Evolutionary conservation across 2,113 vertebrate species (phyloP).

Genomic region (Riparia riparia): DNA sequence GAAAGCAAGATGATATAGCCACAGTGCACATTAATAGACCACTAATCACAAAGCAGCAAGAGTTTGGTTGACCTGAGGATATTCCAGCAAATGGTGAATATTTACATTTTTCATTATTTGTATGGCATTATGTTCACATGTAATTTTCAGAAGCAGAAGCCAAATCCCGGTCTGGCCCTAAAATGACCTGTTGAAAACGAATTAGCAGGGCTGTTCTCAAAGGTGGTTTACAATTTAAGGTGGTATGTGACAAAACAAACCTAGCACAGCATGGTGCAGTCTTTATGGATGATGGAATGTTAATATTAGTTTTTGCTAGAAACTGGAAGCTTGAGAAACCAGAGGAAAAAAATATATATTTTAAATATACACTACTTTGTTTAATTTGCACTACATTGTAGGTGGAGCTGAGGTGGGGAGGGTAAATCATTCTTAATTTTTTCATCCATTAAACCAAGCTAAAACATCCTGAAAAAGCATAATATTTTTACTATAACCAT

Average conservation of each 20-base stretch:
- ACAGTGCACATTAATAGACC: slow-evolving; percentile 30
- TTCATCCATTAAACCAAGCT: neutral
- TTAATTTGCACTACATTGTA: neutral
- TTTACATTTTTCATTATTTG: slow-evolving; percentile 31
- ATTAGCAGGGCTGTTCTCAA: neutral
- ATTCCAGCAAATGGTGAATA: slow-evolving; percentile 29
- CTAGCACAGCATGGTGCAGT: neutral
- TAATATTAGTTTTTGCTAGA: neutral
- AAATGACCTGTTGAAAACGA: slow-evolving; percentile 23
- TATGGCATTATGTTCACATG: neutral
- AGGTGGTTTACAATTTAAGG: neutral
- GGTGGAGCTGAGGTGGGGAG: neutral
- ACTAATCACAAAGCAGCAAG: slow-evolving; percentile 45
- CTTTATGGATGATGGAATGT: neutral
- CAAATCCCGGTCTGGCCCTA: neutral
- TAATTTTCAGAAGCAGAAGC: slow-evolving; percentile 29
- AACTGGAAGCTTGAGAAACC: neutral
- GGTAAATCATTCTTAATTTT: neutral
- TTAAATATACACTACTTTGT: neutral
- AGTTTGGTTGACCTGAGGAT: slow-evolving; percentile 43
- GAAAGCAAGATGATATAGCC: slow-evolving; percentile 24
- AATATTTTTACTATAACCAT: neutral
- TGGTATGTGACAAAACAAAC: slow-evolving; percentile 14
- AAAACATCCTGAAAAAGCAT: neutral
- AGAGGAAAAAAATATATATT: neutral